Evolutionary conservation across 2,113 vertebrate species (phyloP).

Genomic region (Brienomyrus longianalis): DNA sequence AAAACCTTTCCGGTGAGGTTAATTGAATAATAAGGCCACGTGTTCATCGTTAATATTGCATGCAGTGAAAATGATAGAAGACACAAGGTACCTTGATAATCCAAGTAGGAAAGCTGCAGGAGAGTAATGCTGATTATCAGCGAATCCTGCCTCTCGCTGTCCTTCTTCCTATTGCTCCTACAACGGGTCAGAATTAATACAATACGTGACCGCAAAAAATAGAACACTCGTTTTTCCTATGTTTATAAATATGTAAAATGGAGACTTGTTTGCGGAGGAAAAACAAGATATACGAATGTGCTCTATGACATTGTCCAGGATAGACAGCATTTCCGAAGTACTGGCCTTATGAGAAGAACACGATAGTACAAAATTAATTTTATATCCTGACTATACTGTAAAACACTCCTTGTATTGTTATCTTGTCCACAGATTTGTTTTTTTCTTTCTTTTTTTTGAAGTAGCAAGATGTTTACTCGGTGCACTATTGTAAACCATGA

Average conservation of each 20-base stretch:
- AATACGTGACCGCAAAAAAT: background rate
- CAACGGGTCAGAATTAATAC: background rate
- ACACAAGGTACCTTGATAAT: background rate
- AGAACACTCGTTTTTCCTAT: background rate
- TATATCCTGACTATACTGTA: constrained; percentile 6
- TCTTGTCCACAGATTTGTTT: background rate
- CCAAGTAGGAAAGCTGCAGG: background rate
- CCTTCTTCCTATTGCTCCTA: background rate
- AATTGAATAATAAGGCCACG: background rate
- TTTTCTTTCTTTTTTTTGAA: background rate
- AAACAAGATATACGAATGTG: background rate
- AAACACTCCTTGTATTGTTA: constrained; percentile 13
- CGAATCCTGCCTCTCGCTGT: background rate
- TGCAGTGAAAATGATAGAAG: background rate
- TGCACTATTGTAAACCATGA: background rate
- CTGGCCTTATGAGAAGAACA: background rate
- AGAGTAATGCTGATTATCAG: background rate
- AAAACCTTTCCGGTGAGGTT: background rate
- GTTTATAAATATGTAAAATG: background rate
- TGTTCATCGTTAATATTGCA: background rate
- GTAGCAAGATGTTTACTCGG: background rate
- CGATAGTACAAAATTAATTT: background rate
- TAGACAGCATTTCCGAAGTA: background rate
- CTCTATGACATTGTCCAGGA: background rate
- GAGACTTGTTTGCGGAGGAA: background rate